Evolutionary conservation across 2,888 invertebrate genomes (phyloP), one percentile per base, ranked within the genome.

Genomic region (Brachynemurus nebulosus): DNA sequence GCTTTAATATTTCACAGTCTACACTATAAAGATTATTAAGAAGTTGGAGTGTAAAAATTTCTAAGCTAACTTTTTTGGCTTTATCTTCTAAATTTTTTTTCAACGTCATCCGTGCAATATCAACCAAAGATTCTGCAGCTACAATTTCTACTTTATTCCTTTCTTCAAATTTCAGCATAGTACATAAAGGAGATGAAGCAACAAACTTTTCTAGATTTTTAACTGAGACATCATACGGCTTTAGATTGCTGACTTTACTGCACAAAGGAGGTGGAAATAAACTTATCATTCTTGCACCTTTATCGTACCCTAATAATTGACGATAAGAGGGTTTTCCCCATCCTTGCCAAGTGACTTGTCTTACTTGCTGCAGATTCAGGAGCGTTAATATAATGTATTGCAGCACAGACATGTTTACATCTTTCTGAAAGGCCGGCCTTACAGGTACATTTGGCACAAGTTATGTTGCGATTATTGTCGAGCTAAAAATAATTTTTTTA

Each of bases 91-190:
- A 35, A 5, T 16, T 35, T 4, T 7, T 30, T 14, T 35, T 35
- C 16, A 14, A 9, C 12, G 27, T 27, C 12, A 27, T 5, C 5
- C 5, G 27, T 4, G 3, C 12, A 4, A 27, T 49, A 6, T 40
- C 36, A 7, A 48, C 47, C 19, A 49, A 35, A 9, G 45, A 42
- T 25, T 46, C 47, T 14, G 48, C 45, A 23, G 48, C 47, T 2
- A 35, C 12, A 35, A 16, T 16, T 8, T 35, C 6, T 9, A 7
- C 6, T 8, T 35, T 3, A 17, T 16, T 35, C 16, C 6, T 35
- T 8, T 35, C 35, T 17, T 35, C 35, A 35, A 35, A 35, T 8
- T 35, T 3, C 3, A 35, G 8, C 3, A 35, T 35, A 2, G 3
- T 3, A 17, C 3, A 35, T 7, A 35, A 7, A 35, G 17, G 35